Evolutionary conservation across 2,113 vertebrate species (phyloP).

Genomic region (Vulpes vulpes): DNA sequence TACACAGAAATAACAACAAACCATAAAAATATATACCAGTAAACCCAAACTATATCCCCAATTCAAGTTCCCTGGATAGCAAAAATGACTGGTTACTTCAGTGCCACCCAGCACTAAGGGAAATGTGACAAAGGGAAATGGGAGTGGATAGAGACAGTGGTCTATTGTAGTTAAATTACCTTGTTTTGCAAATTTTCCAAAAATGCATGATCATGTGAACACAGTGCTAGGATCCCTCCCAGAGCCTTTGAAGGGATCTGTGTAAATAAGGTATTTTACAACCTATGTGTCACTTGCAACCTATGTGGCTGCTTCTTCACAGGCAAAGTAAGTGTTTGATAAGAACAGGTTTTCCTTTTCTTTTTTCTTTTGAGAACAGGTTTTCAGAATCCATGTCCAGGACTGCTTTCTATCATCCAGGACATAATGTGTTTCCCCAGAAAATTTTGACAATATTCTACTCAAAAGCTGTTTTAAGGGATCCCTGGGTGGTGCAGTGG

Average conservation of each 20-base stretch:
- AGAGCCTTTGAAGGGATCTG: not conserved
- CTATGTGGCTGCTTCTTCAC: not conserved
- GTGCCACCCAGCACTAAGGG: not conserved
- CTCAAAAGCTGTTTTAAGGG: constrained; percentile 3
- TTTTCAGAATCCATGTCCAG: not conserved
- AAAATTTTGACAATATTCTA: constrained; percentile 45
- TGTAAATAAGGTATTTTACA: not conserved
- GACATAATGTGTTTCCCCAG: constrained; percentile 16
- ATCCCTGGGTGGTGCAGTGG: too few relatives aligned
- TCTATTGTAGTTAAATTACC: constrained; percentile 8
- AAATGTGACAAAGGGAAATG: constrained; percentile 2
- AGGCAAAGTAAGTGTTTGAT: not conserved
- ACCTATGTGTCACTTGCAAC: not conserved
- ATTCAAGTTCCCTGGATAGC: not conserved
- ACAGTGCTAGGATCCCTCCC: not conserved
- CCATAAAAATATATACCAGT: not conserved
- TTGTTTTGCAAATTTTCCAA: constrained; percentile 17
- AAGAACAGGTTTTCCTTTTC: not conserved
- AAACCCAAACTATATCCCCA: not conserved
- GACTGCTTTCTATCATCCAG: not conserved
- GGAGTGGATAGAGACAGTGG: not conserved
- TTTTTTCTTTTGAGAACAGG: not conserved
- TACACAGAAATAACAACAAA: not conserved
- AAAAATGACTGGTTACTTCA: not conserved
- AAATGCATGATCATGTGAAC: not conserved